Percentiles rank a stretch among this genome's conserved stretches.
These are phyloP conservation scores for Sebastes alutus DNA, from an alignment of 2,797 vertebrate species.

Conservation along the genomic window DNA sequence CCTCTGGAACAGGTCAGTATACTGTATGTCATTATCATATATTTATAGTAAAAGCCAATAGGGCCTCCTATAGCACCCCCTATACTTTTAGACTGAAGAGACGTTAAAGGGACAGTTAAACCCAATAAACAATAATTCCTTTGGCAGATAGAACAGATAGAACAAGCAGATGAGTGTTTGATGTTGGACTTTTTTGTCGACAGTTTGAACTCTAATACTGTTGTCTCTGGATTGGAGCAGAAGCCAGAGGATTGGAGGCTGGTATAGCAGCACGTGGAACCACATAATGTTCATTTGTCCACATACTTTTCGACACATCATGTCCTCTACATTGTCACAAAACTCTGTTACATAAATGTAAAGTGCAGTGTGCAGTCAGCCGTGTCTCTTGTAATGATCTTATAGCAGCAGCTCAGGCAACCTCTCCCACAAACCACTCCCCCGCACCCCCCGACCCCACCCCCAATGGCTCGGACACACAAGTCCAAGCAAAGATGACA, in stretches of 20 bases:
- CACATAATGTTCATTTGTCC: neutral
- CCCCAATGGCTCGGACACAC: constrained; percentile 10
- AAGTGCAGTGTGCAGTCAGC: neutral
- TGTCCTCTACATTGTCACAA: neutral
- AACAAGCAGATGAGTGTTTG: no score
- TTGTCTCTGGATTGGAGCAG: no score
- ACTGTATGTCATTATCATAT: neutral
- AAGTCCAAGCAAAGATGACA: constrained; percentile 57
- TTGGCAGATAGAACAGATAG: no score
- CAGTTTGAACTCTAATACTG: no score
- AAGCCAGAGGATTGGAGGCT: no score
- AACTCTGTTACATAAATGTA: constrained; percentile 8
- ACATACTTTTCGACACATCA: neutral
- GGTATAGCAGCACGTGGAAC: neutral
- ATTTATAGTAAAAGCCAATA: neutral
- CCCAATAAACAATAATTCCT: neutral
- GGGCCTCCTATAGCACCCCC: neutral
- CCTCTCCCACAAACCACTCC: constrained; percentile 9
- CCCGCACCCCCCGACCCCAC: neutral
- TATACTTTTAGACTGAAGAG: no score
- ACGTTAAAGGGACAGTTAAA: neutral
- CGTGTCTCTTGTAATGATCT: constrained; percentile 36
- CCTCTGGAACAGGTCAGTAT: neutral
- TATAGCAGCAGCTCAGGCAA: constrained; percentile 33
- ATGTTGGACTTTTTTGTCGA: no score